Base-by-base conservation (phyloP, 2,888 invertebrate genomes). In the Erpobdella octoculata region DNA sequence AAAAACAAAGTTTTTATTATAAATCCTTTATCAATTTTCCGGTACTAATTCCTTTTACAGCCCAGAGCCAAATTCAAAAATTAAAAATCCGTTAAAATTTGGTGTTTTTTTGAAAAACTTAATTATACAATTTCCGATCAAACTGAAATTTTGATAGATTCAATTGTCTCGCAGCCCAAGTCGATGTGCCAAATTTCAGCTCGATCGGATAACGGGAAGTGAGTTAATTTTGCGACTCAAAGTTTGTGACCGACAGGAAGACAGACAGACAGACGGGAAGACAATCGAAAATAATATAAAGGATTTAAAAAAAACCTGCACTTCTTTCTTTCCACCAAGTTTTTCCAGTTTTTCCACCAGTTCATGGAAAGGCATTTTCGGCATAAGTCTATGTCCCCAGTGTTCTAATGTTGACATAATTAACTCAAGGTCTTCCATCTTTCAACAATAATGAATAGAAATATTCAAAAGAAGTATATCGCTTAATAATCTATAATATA, bases 341-440 rank as follows among this genome's bases (percentile, higher is more conserved):
- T 88, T 88, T 81, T 94, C 94, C 28, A 89, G 85, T 79, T 87
- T 87, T n/a, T 86, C 86, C 2, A 95, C 83, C 75, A 91, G 89
- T 81, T 94, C 93, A 79, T 90, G 90, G 83, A 95, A 96, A 18
- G 89, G 87, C 80, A 90, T 89, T 80, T 90, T 91, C 0, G 96
- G 95, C 83, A 89, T 94, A 76, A 97, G 84, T 67, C 94, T 86
- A 83, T 95, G 93, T 0, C 90, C 90, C 96, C 96, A 97, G 80
- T 95, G 92, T 78, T 95, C 92, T 71, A 95, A 81, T 72, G 88
- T 89, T 71, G 89, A 89, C 85, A 97, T 86, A 0, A 95, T 85
- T 74, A 88, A 83, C 78, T 90, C 88, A 48, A 97, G 84, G 83
- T 96, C 94, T 68, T 89, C 86, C 76, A 88, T 88, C 83, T 95